These are phyloP conservation scores for Eutrigla gurnardus DNA, from an alignment of 2,797 vertebrate species.

Conservation along the genomic window DNA sequence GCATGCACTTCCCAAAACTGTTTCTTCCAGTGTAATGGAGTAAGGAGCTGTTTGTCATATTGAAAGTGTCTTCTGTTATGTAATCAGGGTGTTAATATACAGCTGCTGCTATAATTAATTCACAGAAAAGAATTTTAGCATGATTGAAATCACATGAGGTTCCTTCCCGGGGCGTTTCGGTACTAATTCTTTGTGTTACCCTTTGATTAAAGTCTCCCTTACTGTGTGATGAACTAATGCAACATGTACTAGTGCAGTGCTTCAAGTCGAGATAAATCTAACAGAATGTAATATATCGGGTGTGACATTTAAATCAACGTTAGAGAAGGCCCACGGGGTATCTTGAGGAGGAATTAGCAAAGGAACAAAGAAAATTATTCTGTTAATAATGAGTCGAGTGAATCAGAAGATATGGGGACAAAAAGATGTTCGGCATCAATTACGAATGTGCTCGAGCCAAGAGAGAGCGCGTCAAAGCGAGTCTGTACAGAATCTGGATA, in stretches of 20 bases:
- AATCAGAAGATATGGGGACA: slow-evolving; percentile 29
- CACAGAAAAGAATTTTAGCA: slow-evolving; percentile 18
- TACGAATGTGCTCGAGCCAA: slow-evolving; percentile 31
- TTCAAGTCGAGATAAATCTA: slow-evolving; percentile 35
- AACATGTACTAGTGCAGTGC: slow-evolving; percentile 12
- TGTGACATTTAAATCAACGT: slow-evolving; percentile 59
- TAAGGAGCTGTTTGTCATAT: neutral
- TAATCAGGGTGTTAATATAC: neutral
- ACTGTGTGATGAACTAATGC: slow-evolving; percentile 34
- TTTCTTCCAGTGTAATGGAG: neutral
- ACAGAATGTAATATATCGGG: slow-evolving; percentile 17
- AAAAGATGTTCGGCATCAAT: slow-evolving; percentile 49
- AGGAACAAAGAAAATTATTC: slow-evolving; percentile 48
- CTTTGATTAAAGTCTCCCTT: slow-evolving; percentile 45
- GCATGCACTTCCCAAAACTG: neutral
- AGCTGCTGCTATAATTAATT: slow-evolving; percentile 16
- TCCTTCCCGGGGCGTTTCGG: slow-evolving; percentile 26
- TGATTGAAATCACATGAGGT: slow-evolving; percentile 32
- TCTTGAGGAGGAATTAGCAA: slow-evolving; percentile 44
- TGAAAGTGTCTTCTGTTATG: neutral
- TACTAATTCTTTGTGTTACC: slow-evolving; percentile 17
- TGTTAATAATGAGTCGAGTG: slow-evolving; percentile 48
- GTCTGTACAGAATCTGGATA: slow-evolving; percentile 30
- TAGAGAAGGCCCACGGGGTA: slow-evolving; percentile 34
- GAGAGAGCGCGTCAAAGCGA: slow-evolving; percentile 36